Percentiles rank a stretch among this genome's conserved stretches.
These are phyloP conservation scores for Casuarius casuarius DNA, from an alignment of 2,113 vertebrate genomes.

Conservation along the genomic window DNA sequence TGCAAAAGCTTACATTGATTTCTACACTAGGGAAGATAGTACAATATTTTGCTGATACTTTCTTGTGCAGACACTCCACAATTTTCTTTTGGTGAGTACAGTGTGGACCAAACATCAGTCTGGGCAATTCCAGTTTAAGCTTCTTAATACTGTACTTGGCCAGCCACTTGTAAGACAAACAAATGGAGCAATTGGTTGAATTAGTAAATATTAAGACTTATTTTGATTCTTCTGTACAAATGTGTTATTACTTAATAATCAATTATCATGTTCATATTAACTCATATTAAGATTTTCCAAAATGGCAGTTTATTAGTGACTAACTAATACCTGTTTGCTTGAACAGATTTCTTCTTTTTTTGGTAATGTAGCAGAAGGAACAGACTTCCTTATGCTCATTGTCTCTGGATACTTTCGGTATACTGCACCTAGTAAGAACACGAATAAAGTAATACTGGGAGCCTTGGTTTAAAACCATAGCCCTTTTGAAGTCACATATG, in stretches of 20 bases:
- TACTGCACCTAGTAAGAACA: conserved; percentile 70
- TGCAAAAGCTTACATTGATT: conserved; percentile 75
- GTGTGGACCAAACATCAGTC: conserved; percentile 74
- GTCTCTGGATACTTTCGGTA: conserved; percentile 75
- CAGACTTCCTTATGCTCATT: conserved; percentile 2
- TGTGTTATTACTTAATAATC: too few relatives aligned
- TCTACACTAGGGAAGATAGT: conserved; percentile 78
- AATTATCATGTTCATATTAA: neutral
- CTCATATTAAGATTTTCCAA: neutral
- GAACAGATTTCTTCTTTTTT: conserved; percentile 81
- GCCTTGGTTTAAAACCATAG: neutral
- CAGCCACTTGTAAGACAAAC: conserved; percentile 80
- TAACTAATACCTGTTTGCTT: conserved; percentile 77
- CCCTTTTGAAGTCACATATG: neutral
- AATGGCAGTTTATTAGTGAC: neutral
- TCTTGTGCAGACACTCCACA: conserved; percentile 56
- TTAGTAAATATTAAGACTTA: neutral
- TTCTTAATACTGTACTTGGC: conserved; percentile 78
- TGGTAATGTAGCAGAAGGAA: conserved; percentile 66
- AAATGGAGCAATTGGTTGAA: neutral
- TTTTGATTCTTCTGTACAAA: too few relatives aligned
- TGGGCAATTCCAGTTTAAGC: conserved; percentile 81
- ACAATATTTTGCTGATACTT: conserved; percentile 76
- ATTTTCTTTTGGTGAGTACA: conserved; percentile 73
- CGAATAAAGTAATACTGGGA: neutral